phyloP scores from a whole-genome alignment of 2,888 invertebrate species.

The Ectemnius continuus region DNA sequence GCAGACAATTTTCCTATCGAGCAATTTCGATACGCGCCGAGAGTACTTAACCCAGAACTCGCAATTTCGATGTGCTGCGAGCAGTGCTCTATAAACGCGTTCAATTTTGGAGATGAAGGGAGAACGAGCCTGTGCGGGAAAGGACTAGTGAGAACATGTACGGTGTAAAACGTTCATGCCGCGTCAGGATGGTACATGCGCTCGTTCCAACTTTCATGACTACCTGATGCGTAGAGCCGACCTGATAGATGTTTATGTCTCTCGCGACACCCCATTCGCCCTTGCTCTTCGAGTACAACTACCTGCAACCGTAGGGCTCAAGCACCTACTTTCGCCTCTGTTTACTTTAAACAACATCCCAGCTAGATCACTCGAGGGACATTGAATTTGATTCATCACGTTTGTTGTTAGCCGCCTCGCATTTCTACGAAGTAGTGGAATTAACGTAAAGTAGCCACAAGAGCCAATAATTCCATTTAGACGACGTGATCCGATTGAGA shows the following conservation, averaged over 20 bases:
- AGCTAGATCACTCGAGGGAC: too few species aligned
- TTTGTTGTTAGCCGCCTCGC: too few species aligned
- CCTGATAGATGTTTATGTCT: constrained; percentile 59
- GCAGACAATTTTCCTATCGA: too few species aligned
- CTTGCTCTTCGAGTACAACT: constrained; percentile 52
- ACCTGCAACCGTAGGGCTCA: not conserved
- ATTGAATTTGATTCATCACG: too few species aligned
- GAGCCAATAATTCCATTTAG: not conserved
- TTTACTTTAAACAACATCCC: constrained; percentile 55
- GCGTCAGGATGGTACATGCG: constrained; percentile 24
- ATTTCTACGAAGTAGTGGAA: too few species aligned
- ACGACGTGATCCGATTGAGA: not conserved
- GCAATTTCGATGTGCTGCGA: too few species aligned
- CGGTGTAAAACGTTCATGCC: constrained; percentile 46
- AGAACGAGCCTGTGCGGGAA: not conserved
- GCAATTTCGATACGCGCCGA: too few species aligned
- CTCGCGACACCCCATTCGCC: constrained; percentile 54
- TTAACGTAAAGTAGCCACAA: not conserved
- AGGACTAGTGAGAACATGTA: constrained; percentile 2
- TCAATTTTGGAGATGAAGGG: not conserved
- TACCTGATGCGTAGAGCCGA: constrained; percentile 65
- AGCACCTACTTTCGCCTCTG: constrained; percentile 53
- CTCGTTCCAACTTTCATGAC: constrained; percentile 63
- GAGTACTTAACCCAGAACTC: too few species aligned
- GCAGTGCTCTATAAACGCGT: too few species aligned